These are phyloP conservation scores for Acipenser transmontanus DNA, from an alignment of 2,797 vertebrate species.

Conservation along the genomic window DNA sequence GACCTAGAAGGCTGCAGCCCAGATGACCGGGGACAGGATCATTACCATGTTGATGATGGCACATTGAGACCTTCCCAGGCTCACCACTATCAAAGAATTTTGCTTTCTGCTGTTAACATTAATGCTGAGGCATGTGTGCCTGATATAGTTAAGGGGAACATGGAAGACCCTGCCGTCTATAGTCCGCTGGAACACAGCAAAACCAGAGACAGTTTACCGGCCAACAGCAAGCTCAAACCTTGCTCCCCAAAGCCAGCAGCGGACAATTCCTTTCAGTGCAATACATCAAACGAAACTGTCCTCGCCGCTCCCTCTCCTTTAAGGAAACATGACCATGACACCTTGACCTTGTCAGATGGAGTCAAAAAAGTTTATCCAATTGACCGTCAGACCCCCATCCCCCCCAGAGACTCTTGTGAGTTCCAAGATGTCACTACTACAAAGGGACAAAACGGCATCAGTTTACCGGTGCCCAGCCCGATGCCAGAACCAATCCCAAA, in stretches of 20 bases:
- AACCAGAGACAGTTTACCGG: constrained; percentile 69
- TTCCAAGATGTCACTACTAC: constrained; percentile 78
- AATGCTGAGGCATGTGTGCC: constrained; percentile 78
- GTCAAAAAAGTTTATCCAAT: constrained; percentile 64
- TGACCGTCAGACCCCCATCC: constrained; percentile 71
- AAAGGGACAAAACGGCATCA: constrained; percentile 65
- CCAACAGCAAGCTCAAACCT: constrained; percentile 81
- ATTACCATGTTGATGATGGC: constrained; percentile 84
- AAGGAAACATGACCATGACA: constrained; percentile 79
- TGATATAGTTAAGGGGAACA: constrained; percentile 71
- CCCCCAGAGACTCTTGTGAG: constrained; percentile 71
- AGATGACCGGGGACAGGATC: constrained; percentile 72
- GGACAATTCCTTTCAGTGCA: constrained; percentile 91
- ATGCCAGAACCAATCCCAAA: constrained; percentile 73
- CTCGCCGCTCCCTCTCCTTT: constrained; percentile 74
- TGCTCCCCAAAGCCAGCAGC: constrained; percentile 76
- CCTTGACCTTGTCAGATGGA: constrained; percentile 75
- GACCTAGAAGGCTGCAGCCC: constrained; percentile 79
- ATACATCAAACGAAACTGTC: constrained; percentile 77
- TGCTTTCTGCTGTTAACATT: constrained; percentile 67
- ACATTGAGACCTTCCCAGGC: constrained; percentile 83
- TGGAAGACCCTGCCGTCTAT: constrained; percentile 79
- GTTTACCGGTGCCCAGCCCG: constrained; percentile 57
- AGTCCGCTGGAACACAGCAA: constrained; percentile 82
- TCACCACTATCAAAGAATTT: constrained; percentile 74